Evolutionary conservation across 2,113 vertebrate genomes (phyloP).

Genomic region (Gasterosteus nipponicus): DNA sequence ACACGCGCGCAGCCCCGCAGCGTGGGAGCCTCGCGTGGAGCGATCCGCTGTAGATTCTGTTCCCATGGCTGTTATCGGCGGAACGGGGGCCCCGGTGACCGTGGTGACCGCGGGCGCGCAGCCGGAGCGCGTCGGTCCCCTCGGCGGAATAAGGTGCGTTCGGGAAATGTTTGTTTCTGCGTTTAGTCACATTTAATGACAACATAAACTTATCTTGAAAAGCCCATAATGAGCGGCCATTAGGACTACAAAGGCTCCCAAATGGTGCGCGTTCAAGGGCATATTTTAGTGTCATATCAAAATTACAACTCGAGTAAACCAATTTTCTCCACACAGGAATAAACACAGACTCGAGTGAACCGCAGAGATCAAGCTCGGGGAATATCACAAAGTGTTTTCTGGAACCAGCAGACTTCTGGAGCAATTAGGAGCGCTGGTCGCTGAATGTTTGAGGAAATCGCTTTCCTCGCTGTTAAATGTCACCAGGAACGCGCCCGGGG

Average conservation of each 20-base stretch:
- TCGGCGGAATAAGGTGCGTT: slow-evolving; percentile 78
- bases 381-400: slow-evolving; percentile 85
- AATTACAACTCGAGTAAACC: slow-evolving; percentile 83
- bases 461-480: slow-evolving; percentile 90
- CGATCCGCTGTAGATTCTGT: slow-evolving; percentile 64
- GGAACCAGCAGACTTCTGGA: slow-evolving; percentile 86
- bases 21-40: slow-evolving; percentile 60
- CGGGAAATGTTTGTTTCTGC: slow-evolving; percentile 81
- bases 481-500: slow-evolving; percentile 82
- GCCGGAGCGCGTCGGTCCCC: slow-evolving; percentile 60
- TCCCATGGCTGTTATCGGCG: slow-evolving; percentile 80
- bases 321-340: slow-evolving; percentile 84
- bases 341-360: slow-evolving; percentile 85
- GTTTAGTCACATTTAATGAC: slow-evolving; percentile 74
- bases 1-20: not conserved
- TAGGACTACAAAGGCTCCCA: slow-evolving; percentile 77
- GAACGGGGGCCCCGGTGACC: slow-evolving; percentile 48
- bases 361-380: slow-evolving; percentile 80
- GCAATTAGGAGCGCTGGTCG: slow-evolving; percentile 88
- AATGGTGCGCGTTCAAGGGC: slow-evolving; percentile 79
- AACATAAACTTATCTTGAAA: slow-evolving; percentile 80
- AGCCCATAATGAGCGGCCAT: slow-evolving; percentile 80
- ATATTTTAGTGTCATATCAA: slow-evolving; percentile 83
- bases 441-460: slow-evolving; percentile 88
- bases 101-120: not conserved